Evolutionary conservation across 2,888 invertebrate genomes (phyloP), one percentile per base, ranked within the genome.

Genomic region (Epiblema foenella): DNA sequence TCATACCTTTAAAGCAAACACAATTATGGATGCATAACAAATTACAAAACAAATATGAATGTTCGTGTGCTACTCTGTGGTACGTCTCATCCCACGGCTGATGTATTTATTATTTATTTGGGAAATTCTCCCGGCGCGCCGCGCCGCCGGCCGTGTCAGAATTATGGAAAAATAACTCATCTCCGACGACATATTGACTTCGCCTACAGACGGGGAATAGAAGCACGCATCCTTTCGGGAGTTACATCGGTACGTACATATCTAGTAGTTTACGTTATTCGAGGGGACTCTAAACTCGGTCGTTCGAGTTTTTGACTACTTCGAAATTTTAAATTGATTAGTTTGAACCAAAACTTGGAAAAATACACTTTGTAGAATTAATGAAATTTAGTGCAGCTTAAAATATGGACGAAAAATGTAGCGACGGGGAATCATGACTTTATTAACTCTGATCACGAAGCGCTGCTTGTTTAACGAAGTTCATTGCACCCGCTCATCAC

Each of bases 41-140:
- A 88, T 85, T 83, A 79, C 74, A 82, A 84, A 83, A 84, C 82
- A 84, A 85, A 86, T 75, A 74, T 81, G 76, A 67, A 76, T 74
- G 77, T 81, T 79, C 74, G 80, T 79, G 77, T 24, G 81, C 54
- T 67, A 83, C 81, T 80, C 77, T 79, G 76, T 58, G 63, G 76
- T 77, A 75, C 75, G 80, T 79, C 81, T 78, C 77, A 72, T 77
- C 79, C 77, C 77, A 73, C 65, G 81, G 81, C 81, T 87, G 91
- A 89, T 85, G 85, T 89, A 93, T 93, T 92, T 93, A 93, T 93
- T 93, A 93, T 92, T 91, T 93, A 91, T 93, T 92, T 90, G 92
- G 90, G 90, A 91, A 71, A 90, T 91, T 87, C 89, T 81, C 83
- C 79, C 73, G 82, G 84, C 84, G 82, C 77, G 80, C 79, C 83